These are phyloP conservation scores for Catharus minimus DNA, from an alignment of 2,113 vertebrate genomes.

Conservation along the genomic window DNA sequence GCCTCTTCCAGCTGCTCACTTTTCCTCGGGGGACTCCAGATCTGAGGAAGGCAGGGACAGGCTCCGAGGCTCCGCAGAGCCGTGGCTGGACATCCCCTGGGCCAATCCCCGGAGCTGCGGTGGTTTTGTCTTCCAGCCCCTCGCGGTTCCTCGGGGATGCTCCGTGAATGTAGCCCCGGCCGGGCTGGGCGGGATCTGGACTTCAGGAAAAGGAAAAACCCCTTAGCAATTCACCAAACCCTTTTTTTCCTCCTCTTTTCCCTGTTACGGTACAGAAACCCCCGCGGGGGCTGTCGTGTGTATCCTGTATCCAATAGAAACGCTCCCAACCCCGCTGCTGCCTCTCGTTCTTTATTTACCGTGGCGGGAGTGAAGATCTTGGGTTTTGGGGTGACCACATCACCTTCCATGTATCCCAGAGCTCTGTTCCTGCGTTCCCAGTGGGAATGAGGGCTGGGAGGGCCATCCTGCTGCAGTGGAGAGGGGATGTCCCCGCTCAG, in stretches of 20 bases:
- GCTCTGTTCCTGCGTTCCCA: background rate
- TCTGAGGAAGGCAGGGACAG: fast-evolving
- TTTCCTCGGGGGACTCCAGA: background rate
- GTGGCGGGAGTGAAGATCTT: fast-evolving
- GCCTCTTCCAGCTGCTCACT: background rate
- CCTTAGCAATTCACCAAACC: background rate
- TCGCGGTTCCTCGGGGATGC: background rate
- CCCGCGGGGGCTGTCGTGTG: background rate
- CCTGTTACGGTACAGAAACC: background rate
- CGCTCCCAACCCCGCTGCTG: background rate
- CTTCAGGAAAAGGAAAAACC: background rate
- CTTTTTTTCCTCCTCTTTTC: background rate
- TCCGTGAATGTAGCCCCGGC: background rate
- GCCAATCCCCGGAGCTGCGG: background rate
- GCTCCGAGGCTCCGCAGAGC: background rate
- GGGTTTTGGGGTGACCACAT: background rate
- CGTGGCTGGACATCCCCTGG: background rate
- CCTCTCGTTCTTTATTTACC: background rate
- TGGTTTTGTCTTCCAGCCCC: background rate
- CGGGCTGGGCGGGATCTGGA: background rate
- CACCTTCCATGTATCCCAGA: fast-evolving
- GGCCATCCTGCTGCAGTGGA: fast-evolving
- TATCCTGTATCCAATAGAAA: background rate
- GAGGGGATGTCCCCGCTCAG: fast-evolving
- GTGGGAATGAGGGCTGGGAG: fast-evolving